A percentile compares a stretch with the other conserved stretches of the same genome.
phyloP scores from a whole-genome alignment of 2,888 invertebrate species.

The Ligdia adustata region DNA sequence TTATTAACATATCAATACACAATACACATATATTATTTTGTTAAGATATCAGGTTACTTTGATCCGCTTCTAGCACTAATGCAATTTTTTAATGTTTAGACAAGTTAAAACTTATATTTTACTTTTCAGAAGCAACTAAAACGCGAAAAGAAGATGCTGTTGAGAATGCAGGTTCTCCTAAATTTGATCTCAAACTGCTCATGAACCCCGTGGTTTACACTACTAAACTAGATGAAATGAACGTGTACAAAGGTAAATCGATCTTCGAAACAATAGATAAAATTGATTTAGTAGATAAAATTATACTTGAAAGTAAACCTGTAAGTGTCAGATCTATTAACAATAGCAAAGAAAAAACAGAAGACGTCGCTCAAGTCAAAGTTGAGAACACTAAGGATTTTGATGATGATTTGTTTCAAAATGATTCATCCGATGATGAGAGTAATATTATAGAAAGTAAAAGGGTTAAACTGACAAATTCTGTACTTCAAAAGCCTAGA shows the following conservation, averaged over 20 bases:
- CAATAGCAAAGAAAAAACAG: no score
- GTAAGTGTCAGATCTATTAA: constrained; percentile 36
- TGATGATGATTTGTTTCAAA: constrained; percentile 29
- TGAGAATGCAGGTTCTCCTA: constrained; percentile 32
- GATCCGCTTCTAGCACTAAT: no score
- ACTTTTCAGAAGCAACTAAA: constrained; percentile 8
- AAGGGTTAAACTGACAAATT: constrained; percentile 55
- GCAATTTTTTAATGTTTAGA: no score
- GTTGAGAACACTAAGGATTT: constrained; percentile 2
- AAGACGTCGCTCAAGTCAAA: no score
- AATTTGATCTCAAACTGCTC: constrained; percentile 67
- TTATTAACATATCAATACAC: no score
- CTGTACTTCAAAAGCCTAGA: constrained; percentile 63
- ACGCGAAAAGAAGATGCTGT: not conserved
- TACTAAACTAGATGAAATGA: constrained; percentile 64
- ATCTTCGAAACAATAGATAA: constrained; percentile 42
- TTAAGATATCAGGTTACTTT: no score
- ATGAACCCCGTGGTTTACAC: constrained; percentile 65
- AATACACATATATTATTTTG: no score
- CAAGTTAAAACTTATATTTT: constrained; percentile 1
- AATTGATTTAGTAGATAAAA: constrained; percentile 48
- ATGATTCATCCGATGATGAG: constrained; percentile 16
- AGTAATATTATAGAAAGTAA: constrained; percentile 30
- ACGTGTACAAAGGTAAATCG: constrained; percentile 43
- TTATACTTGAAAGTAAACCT: constrained; percentile 61